Base-by-base conservation (phyloP, 1,140 invertebrate species). In the Camponotus vicinus region DNA sequence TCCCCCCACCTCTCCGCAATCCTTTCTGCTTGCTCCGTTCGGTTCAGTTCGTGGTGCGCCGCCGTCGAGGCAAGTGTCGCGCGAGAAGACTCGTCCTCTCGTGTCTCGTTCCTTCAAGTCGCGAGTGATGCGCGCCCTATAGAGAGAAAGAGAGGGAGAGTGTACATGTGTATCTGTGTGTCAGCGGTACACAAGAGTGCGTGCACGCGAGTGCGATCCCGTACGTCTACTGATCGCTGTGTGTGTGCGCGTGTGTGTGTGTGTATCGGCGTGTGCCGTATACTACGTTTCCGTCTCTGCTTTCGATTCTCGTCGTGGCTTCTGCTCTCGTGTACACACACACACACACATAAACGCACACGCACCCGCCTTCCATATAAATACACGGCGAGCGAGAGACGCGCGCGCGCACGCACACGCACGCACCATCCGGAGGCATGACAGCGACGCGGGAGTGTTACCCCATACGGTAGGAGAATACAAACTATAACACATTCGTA, bases 391-490 rank as follows among this genome's bases (percentile, higher is more conserved):
- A 27, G 27, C 27, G 45, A 49, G 45, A 49, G 11, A 73, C 45
- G 8, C 27, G 27, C 27, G 27, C 8, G 69, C 7, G 27, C 63
- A 32, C 42, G 5, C 45, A 78, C 61, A 21, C 64, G n/a, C 34
- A 37, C 18, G 4, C 77, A 83, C 75, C 76, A 88, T 84, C 89
- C 86, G 75, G 75, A 93, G 88, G 87, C 89, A 94, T 94, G 93
- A 93, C 93, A 90, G 93, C 93, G 87, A 93, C 93, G 93, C 93
- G 92, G 93, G 94, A 94, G 92, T 94, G 93, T 93, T 94, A 94
- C 92, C 93, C 94, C 92, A 94, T 94, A 94, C 93, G 94, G 94
- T 94, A 94, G 93, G 93, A 27, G 27, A 91, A 75, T 52, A 52
- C 77, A 89, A 89, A 82, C 59, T 66, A 11, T 49, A 4, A 6